phyloP scores from a whole-genome alignment of 2,797 vertebrate genomes.

The Clamator glandarius region DNA sequence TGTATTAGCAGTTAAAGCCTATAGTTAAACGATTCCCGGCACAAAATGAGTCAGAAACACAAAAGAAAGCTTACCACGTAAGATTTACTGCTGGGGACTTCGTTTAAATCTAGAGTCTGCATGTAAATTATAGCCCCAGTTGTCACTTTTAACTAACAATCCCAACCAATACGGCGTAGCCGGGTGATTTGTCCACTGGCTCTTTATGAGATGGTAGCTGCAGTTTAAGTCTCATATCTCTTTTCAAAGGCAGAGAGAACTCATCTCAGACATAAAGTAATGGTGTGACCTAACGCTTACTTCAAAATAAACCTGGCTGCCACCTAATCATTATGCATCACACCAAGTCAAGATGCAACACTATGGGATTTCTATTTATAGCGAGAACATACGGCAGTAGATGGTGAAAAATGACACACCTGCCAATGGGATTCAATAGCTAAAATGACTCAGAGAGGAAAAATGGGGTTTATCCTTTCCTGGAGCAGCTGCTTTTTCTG shows the following conservation, averaged over 20 bases:
- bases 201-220: slow-evolving; percentile 54
- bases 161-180: slow-evolving; percentile 1
- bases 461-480: not conserved
- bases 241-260: slow-evolving; percentile 37
- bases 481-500: not conserved
- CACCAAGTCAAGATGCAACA: not conserved
- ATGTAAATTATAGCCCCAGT: slow-evolving; percentile 50
- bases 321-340: not conserved
- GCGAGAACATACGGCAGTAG: not conserved
- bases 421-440: not conserved
- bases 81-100: slow-evolving; percentile 29
- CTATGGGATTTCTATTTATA: not conserved
- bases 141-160: slow-evolving; percentile 65
- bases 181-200: slow-evolving; percentile 61
- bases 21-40: slow-evolving; percentile 70
- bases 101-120: slow-evolving; percentile 16
- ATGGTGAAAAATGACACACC: not conserved
- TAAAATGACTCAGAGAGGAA: not conserved
- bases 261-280: slow-evolving; percentile 22
- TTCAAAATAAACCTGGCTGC: slow-evolving; percentile 5
- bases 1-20: slow-evolving; percentile 78
- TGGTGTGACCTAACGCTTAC: not conserved
- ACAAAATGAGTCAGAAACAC: slow-evolving; percentile 65
- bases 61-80: slow-evolving; percentile 46
- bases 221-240: slow-evolving; percentile 27